Evolutionary conservation across 37 sponge, comb jelly and placozoan genomes (phyloP).

Genomic region (Diacarnus erythraeanus): DNA sequence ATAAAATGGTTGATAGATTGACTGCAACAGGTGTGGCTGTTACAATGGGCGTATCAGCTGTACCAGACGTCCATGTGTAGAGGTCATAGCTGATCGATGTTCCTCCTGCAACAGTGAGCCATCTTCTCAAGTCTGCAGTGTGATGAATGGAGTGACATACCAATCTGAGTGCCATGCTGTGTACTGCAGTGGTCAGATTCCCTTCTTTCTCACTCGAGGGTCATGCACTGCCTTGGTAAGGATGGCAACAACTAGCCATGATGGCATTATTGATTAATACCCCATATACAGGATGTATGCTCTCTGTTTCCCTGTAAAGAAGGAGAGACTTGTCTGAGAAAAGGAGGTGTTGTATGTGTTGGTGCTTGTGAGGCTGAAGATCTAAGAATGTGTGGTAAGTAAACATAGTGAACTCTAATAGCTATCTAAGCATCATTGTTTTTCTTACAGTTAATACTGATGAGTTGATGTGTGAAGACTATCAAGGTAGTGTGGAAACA

Average conservation of each 20-base stretch:
- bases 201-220: conserved; percentile 14
- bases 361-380: conserved; percentile 30
- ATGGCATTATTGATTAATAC: too few relatives aligned
- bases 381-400: conserved; percentile 49
- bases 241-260: background rate
- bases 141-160: conserved; percentile 40
- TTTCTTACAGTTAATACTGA: conserved; percentile 3
- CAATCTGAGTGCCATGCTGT: conserved; percentile 33
- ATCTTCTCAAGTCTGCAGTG: conserved; percentile 32
- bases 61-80: conserved; percentile 13
- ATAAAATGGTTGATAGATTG: conserved; percentile 18
- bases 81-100: conserved; percentile 3
- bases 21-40: conserved; percentile 48
- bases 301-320: conserved; percentile 31
- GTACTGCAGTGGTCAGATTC: conserved; percentile 23
- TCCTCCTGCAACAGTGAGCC: background rate
- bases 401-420: background rate
- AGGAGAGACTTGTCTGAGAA: conserved; percentile 23
- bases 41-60: conserved; percentile 33
- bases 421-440: too few relatives aligned
- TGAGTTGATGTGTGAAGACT: background rate
- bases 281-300: conserved; percentile 49
- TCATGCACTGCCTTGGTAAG: conserved; percentile 21
- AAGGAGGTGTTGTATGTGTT: conserved; percentile 32
- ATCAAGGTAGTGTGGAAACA: background rate